phyloP scores from a whole-genome alignment of 37 sponge, comb jelly and placozoan genomes.

The Chondrilla cf. caribensis region DNA sequence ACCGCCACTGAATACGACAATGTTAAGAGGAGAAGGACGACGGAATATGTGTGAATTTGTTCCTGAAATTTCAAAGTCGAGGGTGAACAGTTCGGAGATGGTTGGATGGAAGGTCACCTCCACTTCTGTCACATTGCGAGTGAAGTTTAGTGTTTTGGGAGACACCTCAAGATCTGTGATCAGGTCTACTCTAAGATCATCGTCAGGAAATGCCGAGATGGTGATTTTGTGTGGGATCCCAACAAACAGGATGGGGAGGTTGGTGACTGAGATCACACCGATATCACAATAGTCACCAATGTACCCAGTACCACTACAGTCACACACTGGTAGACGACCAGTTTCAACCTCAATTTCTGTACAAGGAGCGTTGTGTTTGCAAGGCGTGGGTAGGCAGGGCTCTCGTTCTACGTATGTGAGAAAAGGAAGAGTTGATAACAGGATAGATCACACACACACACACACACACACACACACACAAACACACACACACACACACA shows the following conservation, averaged over 20 bases:
- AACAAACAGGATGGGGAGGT: background rate
- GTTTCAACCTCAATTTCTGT: background rate
- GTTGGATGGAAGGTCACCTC: background rate
- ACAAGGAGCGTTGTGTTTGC: background rate
- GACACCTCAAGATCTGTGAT: background rate
- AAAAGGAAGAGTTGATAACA: background rate
- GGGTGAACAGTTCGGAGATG: background rate
- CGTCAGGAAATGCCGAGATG: slow-evolving; percentile 1
- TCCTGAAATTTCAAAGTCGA: background rate
- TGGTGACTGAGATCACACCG: slow-evolving; percentile 2
- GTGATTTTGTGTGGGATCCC: background rate
- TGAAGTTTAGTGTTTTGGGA: background rate
- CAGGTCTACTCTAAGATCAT: background rate
- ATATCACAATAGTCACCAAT: background rate
- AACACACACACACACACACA: background rate
- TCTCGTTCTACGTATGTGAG: background rate
- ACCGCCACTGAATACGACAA: background rate
- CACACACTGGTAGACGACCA: background rate
- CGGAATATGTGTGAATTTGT: background rate
- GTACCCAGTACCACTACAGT: slow-evolving; percentile 7
- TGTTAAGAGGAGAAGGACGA: background rate
- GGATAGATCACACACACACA: too few relatives aligned
- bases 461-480: background rate
- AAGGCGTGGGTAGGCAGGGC: slow-evolving; percentile 9
- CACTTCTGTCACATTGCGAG: background rate